Evolutionary conservation across 2,113 vertebrate species (phyloP).

Genomic region (Boleophthalmus pectinirostris): DNA sequence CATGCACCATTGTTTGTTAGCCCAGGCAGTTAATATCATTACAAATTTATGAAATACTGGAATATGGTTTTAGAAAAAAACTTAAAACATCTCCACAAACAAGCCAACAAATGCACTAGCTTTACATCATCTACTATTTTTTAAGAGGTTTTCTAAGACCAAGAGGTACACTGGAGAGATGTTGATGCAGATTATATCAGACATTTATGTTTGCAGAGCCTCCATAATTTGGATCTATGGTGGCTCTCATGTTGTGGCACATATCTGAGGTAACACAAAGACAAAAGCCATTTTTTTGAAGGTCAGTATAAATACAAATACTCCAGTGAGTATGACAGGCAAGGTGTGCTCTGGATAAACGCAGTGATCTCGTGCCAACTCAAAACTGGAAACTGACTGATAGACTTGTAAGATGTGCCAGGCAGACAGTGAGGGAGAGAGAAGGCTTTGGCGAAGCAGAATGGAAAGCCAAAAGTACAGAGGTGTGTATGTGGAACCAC

Average conservation of each 20-base stretch:
- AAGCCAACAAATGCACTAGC: background rate
- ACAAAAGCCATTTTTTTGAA: conserved; percentile 74
- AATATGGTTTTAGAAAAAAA: background rate
- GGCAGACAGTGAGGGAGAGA: conserved; percentile 47
- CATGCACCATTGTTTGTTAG: conserved; percentile 2
- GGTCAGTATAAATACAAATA: conserved; percentile 80
- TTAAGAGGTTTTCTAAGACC: background rate
- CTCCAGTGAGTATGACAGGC: conserved; percentile 75
- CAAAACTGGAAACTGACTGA: conserved; percentile 66
- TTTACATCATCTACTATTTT: background rate
- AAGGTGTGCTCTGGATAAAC: conserved; percentile 78
- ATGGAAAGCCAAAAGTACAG: conserved; percentile 46
- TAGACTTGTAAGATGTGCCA: conserved; percentile 87
- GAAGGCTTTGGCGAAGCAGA: conserved; percentile 45
- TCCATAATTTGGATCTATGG: conserved; percentile 36
- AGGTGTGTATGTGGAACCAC: conserved; percentile 8
- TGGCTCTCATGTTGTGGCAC: conserved; percentile 53
- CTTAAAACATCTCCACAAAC: background rate
- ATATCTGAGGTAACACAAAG: conserved; percentile 57
- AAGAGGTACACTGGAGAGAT: background rate
- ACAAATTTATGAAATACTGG: background rate
- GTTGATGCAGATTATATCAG: conserved; percentile 28
- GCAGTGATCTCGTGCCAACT: conserved; percentile 72
- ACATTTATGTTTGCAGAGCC: background rate
- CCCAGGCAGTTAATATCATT: conserved; percentile 4